Evolutionary conservation across 2,888 invertebrate species (phyloP), one percentile per base, ranked within the genome.

Genomic region (Apodemia arnacis): DNA sequence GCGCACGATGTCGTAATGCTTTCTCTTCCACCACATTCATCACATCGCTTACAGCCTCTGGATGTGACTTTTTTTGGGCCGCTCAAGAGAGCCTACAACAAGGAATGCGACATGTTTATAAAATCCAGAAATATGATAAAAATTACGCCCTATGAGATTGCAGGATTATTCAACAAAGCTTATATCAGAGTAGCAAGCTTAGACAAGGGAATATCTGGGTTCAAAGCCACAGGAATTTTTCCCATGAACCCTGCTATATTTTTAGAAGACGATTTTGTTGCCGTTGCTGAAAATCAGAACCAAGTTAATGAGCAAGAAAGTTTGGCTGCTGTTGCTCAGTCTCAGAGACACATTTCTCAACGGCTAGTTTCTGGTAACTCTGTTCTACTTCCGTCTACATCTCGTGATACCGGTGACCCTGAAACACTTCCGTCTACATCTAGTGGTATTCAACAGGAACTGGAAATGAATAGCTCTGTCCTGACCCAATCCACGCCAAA

Each of bases 171-270:
- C 18, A 83, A 79, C 34, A 78, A 79, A 79, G 83, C 83, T 24
- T 74, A 79, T 72, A 49, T 38, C 21, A 82, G 72, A 72, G 77
- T 84, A 59, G 91, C 90, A 72, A 69, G 38, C 27, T 31, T 89
- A 83, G 84, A 87, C 24, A 90, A 91, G 83, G 87, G 84, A 18
- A 79, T 87, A n/a, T 86, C 84, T 74, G 86, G 92, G 38, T 91
- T 92, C 24, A 82, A 82, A 85, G 84, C 91, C 11, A 89, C 93
- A 70, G 94, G 94, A 82, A 93, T 94, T 70, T 91, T 87, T 74
- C 94, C 94, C 44, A 80, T 94, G 75, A 91, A 94, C 78, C 91
- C 94, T 70, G 81, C n/a, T n/a, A n/a, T n/a, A n/a, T n/a, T n/a
- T n/a, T n/a, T n/a, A n/a, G n/a, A n/a, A n/a, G n/a, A n/a, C n/a